Base-by-base conservation (phyloP, 2,797 vertebrate genomes). In the Epinephelus awoara region DNA sequence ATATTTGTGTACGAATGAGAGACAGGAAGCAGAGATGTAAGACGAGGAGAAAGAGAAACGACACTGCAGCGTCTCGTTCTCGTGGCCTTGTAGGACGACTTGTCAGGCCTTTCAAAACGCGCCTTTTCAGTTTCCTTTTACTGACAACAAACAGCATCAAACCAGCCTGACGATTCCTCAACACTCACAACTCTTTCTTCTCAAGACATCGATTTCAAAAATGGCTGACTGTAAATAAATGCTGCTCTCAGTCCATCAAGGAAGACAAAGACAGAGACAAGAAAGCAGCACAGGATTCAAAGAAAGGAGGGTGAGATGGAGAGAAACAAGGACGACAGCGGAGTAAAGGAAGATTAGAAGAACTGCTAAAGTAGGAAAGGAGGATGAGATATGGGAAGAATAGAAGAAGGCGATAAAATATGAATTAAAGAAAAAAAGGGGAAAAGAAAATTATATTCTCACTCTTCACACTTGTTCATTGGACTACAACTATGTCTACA, bases 31-130 rank as follows among this genome's bases (percentile, higher is more conserved):
- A 54, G 49, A 67, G 38, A 63, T 21, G 46, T 38, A 50, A 56
- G 69, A 66, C 3, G 2, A 13, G 23, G 51, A 59, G 14, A 62
- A 63, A 38, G 58, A 57, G 17, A 65, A 65, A 70, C 25, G 47
- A 65, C 71, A 38, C 11, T 0, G 42, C 21, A 38, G 61, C 8
- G 3, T 25, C 67, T 72, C n/a, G 9, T 67, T 11, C 65, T 79
- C 8, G 25, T 87, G 85, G 84, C 92, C 87, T 91, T 76, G 80
- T 56, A n/a, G 61, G 23, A 70, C 15, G 38, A 80, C 68, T 80
- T 72, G 47, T 79, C 73, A 15, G 51, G 54, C 67, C 50, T 85
- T 88, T 88, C 27, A 87, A 42, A 75, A 86, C 23, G 17, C 1
- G 55, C 69, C 83, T 88, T 88, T 91, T 85, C 52, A 83, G 58